These are phyloP conservation scores for Sprattus sprattus DNA, from an alignment of 2,113 vertebrate species.

Conservation along the genomic window DNA sequence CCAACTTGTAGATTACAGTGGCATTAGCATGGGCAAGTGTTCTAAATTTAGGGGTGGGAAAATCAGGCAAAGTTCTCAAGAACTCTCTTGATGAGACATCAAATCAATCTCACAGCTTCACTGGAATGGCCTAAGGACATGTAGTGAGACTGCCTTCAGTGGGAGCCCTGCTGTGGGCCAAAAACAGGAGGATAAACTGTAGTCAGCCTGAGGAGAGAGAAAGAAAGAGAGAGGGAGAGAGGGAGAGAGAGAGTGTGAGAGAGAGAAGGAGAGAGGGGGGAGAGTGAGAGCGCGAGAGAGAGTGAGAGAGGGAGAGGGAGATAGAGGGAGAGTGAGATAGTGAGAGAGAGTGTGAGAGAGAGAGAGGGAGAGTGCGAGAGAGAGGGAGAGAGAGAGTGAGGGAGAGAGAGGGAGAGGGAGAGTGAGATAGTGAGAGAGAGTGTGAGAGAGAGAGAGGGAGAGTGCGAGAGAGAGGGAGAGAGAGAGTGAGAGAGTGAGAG, in stretches of 20 bases:
- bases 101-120: not conserved
- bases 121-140: not conserved
- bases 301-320: not conserved
- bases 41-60: no score
- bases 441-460: not conserved
- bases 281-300: not conserved
- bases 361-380: not conserved
- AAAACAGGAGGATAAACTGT: not conserved
- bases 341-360: not conserved
- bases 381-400: no score
- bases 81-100: no score
- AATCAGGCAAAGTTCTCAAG: no score
- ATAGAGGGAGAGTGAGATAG: not conserved
- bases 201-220: not conserved
- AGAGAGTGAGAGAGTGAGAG: not conserved
- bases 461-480: not conserved
- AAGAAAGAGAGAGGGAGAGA: not conserved
- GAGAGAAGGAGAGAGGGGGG: no score
- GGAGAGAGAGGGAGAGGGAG: constrained; percentile 13
- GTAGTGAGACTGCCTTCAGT: not conserved
- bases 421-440: not conserved
- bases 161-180: not conserved
- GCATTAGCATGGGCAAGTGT: no score
- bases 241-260: not conserved
- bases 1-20: not conserved